Evolutionary conservation across 2,888 invertebrate genomes (phyloP), one percentile per base, ranked within the genome.

Genomic region (Drosophila imparisetae): DNA sequence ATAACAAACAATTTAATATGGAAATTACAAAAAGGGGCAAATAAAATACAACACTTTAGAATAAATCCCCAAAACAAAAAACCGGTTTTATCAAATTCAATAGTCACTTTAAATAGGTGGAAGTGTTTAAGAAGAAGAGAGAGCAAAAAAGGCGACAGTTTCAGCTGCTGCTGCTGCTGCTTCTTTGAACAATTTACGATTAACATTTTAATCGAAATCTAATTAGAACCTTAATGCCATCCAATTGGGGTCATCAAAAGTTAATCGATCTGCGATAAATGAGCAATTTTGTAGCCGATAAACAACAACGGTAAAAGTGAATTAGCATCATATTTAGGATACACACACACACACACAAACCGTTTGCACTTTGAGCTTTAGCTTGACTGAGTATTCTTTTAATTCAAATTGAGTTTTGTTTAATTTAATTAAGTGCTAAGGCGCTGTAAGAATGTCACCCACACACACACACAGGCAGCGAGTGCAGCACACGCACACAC

Each of bases 361-460:
- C 27, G 42, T 36, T 29, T 73, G 78, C 78, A 66, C 78, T 78
- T 67, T 75, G 40, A 68, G 72, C 63, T 72, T 53, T 63, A 10
- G 54, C 65, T 65, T 55, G 65, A 74, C 74, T 78, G 62, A 49
- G 50, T 29, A 59, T 50, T 67, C 62, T 40, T 67, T 48, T 67
- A 55, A 50, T 74, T 61, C 40, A 50, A 78, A 66, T 78, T 66
- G 29, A 75, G 66, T 67, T 75, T 72, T 60, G 48, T 75, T 78
- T 78, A 78, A 78, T 78, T 78, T 58, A 78, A 78, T 78, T 78
- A 78, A 75, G 68, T 71, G 74, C 65, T 58, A 64, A 70, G 50
- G 52, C 63, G 64, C 64, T 61, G 73, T 52, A 68, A 77, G 78
- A 77, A 70, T 61, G 48, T 65, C 78, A 78, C 67, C 65, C 75